Evolutionary conservation across 2,888 invertebrate genomes (phyloP), one percentile per base, ranked within the genome.

Genomic region (Drosophila atroscutellata): DNA sequence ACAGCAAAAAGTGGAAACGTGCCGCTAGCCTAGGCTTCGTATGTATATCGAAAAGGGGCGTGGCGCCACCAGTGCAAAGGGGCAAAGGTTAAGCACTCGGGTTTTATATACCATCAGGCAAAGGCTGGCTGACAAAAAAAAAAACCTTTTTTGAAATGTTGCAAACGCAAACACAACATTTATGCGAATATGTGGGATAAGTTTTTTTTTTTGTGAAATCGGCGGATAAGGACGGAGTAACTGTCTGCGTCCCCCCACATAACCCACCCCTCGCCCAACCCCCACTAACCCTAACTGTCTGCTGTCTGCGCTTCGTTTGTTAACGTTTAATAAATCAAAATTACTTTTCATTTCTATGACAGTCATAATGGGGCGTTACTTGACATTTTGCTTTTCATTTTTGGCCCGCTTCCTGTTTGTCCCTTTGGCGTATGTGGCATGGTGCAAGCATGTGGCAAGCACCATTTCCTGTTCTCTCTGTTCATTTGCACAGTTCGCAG

Each of bases 301-400:
- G 58, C 26, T 62, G 58, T 63, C 47, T 66, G 47, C 45, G 42
- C 8, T 49, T 68, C 58, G 74, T 80, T 79, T 74, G 72, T 69
- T 75, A 82, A 77, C 83, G 81, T 87, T 90, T 82, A 90, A 90
- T 91, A 91, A 91, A 91, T 91, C 91, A 91, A 90, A 91, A 91
- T 90, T 89, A 89, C 82, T 86, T 89, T 86, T 83, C 83, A 86
- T 88, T 90, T 84, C 81, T 78, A 80, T 85, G 90, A 86, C 87
- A 90, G 72, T 79, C 79, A 75, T 82, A 81, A 85, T 83, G 81
- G 81, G 86, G 84, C 83, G 79, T 90, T 90, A 79, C 84, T 84
- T 86, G 83, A 83, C 89, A 86, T 88, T 85, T 76, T 63, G 74
- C 74, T 83, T 86, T 86, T 77, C 85, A 83, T 80, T 70, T 73